Conservation (phyloP, 2,797 vertebrate genomes). For the Hoplostethus mediterraneus region DNA sequence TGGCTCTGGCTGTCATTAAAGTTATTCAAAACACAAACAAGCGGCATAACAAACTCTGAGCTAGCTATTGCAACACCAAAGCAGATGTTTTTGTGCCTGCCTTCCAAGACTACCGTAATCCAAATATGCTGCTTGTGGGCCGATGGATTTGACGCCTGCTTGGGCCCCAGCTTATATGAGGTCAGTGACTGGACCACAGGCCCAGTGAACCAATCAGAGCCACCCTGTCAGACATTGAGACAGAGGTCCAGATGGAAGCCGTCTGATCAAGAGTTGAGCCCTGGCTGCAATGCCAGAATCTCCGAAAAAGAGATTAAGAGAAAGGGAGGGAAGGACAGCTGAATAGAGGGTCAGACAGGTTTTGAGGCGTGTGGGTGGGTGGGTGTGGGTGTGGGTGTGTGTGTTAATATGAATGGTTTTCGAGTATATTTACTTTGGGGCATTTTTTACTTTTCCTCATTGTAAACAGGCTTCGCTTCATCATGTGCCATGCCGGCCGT, state of each 20-base stretch:
- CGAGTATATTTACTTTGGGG: slow-evolving; percentile 48
- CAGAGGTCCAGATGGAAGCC: slow-evolving; percentile 6
- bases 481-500: slow-evolving; percentile 45
- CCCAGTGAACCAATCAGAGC: slow-evolving; percentile 27
- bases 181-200: slow-evolving; percentile 29
- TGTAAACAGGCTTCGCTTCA: slow-evolving; percentile 63
- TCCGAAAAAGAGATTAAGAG: slow-evolving; percentile 13
- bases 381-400: slow-evolving; percentile 7
- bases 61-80: slow-evolving; percentile 21
- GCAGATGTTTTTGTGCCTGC: not conserved
- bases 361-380: not conserved
- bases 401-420: slow-evolving; percentile 20
- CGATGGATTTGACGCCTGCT: slow-evolving; percentile 2
- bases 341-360: slow-evolving; percentile 31
- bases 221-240: slow-evolving; percentile 9
- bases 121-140: not conserved
- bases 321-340: slow-evolving; percentile 45
- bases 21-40: slow-evolving; percentile 16
- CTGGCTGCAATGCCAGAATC: slow-evolving; percentile 14
- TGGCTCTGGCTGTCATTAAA: slow-evolving; percentile 58
- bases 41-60: slow-evolving; percentile 19
- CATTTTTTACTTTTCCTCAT: slow-evolving; percentile 58
- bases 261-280: slow-evolving; percentile 13
- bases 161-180: slow-evolving; percentile 18
- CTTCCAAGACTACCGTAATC: slow-evolving; percentile 12